phyloP scores from a whole-genome alignment of 2,888 invertebrate species.

The Cheilosia impressa region DNA sequence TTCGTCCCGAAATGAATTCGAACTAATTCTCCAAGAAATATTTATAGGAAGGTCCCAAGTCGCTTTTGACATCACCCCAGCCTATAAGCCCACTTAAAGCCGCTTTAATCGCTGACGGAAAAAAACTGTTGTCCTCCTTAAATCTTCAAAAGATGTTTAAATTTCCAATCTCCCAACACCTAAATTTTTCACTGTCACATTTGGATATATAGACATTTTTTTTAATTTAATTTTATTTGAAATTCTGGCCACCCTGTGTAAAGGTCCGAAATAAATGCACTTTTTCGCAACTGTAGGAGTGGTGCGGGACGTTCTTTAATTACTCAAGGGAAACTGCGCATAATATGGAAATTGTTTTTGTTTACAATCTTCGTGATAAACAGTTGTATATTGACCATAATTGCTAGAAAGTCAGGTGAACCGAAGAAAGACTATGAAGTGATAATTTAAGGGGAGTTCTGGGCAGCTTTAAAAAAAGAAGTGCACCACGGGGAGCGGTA shows the following conservation, averaged over 20 bases:
- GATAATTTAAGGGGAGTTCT: constrained; percentile 72
- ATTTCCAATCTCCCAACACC: no score
- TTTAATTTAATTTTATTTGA: neutral
- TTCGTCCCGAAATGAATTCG: no score
- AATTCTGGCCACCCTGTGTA: neutral
- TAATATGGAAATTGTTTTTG: constrained; percentile 49
- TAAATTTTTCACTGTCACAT: no score
- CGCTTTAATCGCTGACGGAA: no score
- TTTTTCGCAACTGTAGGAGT: constrained; percentile 9
- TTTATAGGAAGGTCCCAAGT: no score
- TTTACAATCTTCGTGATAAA: constrained; percentile 67
- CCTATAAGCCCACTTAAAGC: no score
- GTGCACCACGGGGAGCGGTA: constrained; percentile 34
- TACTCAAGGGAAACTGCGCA: constrained; percentile 43
- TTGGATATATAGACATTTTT: neutral
- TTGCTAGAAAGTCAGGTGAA: constrained; percentile 58
- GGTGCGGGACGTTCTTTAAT: constrained; percentile 9
- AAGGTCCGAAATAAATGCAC: neutral
- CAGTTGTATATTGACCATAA: constrained; percentile 51
- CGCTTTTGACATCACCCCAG: no score
- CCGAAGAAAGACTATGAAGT: constrained; percentile 65
- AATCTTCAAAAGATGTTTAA: no score
- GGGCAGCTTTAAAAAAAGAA: constrained; percentile 17
- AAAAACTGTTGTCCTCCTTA: no score
- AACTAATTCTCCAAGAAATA: no score